Conservation (phyloP, 2,888 invertebrate species). For the Lasioglossum morio region DNA sequence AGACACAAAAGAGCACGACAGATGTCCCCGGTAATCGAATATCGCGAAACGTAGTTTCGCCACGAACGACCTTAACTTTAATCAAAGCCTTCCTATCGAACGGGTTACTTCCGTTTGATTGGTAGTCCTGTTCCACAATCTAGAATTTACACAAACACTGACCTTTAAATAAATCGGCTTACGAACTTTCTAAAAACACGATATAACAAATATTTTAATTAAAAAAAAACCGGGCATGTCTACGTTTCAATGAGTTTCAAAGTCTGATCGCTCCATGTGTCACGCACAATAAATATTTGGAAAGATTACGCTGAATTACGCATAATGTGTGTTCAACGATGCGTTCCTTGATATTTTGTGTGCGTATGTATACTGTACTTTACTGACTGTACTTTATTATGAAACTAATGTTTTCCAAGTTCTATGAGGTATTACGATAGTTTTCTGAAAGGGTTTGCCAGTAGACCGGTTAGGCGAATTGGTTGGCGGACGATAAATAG, state of each 20-base stretch:
- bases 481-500: slow-evolving; percentile 55
- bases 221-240: not conserved
- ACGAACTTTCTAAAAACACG: not conserved
- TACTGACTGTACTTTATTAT: slow-evolving; percentile 76
- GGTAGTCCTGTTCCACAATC: not conserved
- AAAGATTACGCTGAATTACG: not conserved
- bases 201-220: not conserved
- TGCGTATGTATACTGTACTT: not conserved
- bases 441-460: slow-evolving; percentile 73
- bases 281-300: not conserved
- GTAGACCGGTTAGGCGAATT: slow-evolving; percentile 67
- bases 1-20: slow-evolving; percentile 26
- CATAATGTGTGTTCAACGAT: not conserved
- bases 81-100: slow-evolving; percentile 20
- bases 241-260: not conserved
- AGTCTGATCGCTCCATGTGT: not conserved
- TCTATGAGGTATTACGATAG: slow-evolving; percentile 78
- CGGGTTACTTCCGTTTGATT: not conserved
- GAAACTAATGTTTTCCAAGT: slow-evolving; percentile 77
- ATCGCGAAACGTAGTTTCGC: not conserved
- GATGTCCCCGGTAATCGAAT: slow-evolving; percentile 41
- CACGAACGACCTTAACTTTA: slow-evolving; percentile 20
- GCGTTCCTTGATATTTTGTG: not conserved
- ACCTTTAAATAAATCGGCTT: not conserved
- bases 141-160: not conserved